Percentiles rank a stretch among this genome's conserved stretches.
Conservation (phyloP, 2,113 vertebrate genomes). For the Eolophus roseicapilla region DNA sequence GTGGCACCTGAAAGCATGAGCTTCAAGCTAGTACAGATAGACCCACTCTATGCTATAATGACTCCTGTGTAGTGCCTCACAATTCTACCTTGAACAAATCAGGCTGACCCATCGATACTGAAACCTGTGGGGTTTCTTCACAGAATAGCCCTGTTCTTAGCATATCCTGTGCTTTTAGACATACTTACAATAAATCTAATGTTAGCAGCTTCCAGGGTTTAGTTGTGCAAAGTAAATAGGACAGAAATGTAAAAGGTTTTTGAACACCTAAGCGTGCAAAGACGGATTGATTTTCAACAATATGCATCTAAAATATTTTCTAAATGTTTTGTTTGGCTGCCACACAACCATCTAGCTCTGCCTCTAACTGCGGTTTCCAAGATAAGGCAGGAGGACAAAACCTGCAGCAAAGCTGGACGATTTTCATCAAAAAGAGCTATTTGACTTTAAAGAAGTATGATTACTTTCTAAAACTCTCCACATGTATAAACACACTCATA, state of each 20-base stretch:
- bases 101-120: not conserved
- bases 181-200: not conserved
- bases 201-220: not conserved
- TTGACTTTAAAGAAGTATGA: not conserved
- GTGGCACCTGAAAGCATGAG: not conserved
- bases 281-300: not conserved
- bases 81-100: not conserved
- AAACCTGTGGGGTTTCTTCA: not conserved
- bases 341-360: not conserved
- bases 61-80: not conserved
- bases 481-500: not conserved
- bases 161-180: not conserved
- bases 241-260: not conserved
- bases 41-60: fast-evolving
- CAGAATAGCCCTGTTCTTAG: not conserved
- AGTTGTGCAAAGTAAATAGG: not conserved
- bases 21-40: not conserved
- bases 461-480: not conserved
- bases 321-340: slow-evolving; percentile 12
- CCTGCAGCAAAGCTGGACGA: not conserved
- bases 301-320: not conserved
- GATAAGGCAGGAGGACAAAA: not conserved
- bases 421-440: not conserved
- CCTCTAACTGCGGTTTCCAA: not conserved
- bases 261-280: not conserved